Evolutionary conservation across 2,888 invertebrate genomes (phyloP), one percentile per base, ranked within the genome.

Genomic region (Crepidodera aurea): DNA sequence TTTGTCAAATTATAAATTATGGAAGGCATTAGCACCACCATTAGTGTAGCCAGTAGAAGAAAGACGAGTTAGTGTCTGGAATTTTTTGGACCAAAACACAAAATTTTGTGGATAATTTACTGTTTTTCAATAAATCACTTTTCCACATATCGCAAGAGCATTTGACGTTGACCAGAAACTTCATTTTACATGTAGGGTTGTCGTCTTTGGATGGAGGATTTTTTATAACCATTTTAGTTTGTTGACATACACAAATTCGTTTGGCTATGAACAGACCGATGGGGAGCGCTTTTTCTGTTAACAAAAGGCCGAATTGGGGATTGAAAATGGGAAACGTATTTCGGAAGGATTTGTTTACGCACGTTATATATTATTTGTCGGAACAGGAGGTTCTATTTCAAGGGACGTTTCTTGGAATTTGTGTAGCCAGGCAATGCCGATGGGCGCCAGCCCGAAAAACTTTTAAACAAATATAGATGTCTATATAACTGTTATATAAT

Each of bases 191-290:
- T n/a, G n/a, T n/a, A n/a, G n/a, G n/a, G 22, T 15, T 8, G 10
- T n/a, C 6, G 22, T 6, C 22, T 22, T 22, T 4, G 22, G 22
- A 22, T 22, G 22, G 22, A 6, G 5, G 2, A 2, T 10, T 32
- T 56, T 56, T 40, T 48, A 56, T 32, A 42, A 34, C 10, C 46
- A 19, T 18, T 46, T 48, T 18, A 48, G 22, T 13, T 12, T 29
- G 25, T 37, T 48, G 56, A 37, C 48, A 46, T 56, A 46, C 16
- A 56, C 56, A 48, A 46, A 55, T 56, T 56, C 19, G 6, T 19
- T 37, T 10, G 19, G 16, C 37, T 18, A 18, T 18, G 22, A 4
- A 22, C 6, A 6, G 22, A 6, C 6, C 22, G 22, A 22, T 15
- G 29, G 55, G 55, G 55, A 55, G 44, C 46, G 16, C 22, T 32